Base-by-base conservation (phyloP, 1,140 invertebrate species). In the Brachionus rotundiformis region DNA sequence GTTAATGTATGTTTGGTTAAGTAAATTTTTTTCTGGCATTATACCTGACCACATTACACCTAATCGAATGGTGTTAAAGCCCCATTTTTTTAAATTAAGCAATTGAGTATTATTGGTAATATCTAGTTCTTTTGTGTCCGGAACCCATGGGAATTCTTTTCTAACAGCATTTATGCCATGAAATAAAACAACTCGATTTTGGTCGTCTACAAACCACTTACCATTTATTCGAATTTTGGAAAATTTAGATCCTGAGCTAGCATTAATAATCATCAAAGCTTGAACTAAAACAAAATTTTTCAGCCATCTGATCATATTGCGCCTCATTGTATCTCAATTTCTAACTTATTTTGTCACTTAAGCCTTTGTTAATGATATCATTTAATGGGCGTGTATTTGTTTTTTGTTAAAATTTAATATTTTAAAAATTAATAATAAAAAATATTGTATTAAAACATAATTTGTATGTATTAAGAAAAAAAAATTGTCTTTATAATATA, bases 141-240 rank as follows among this genome's bases (percentile, higher is more conserved):
- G 82, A 16, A 84, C 39, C 84, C 83, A 85, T 36, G 85, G 85
- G 19, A 54, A 71, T 29, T 79, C 81, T 61, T 85, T 85, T 31
- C 71, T 25, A n/a, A 85, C 84, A 44, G 76, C 68, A 65, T 85
- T 85, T 19, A 84, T 81, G 10, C 85, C 85, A 79, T 84, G 84
- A 76, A 85, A 84, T 23, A 85, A 44, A 71, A 73, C n/a, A 19
- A 84, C 80, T 73, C 85, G 59, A 44, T 83, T 81, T 39, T 63
- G 39, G 10, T 82, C 31, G 41, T 85, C 84, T 2, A 84, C 73
- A 59, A 84, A 82, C 54, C 82, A 83, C 63, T 82, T 82, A 41
- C 33, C 49, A 77, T 47, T 49, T 47, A 82, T 83, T 27, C 27
- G 0, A 10, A 85, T 82, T 76, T 85, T 79, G 10, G 71, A 75